Evolutionary conservation across 1,140 invertebrate species (phyloP).

Genomic region (Ips typographus): DNA sequence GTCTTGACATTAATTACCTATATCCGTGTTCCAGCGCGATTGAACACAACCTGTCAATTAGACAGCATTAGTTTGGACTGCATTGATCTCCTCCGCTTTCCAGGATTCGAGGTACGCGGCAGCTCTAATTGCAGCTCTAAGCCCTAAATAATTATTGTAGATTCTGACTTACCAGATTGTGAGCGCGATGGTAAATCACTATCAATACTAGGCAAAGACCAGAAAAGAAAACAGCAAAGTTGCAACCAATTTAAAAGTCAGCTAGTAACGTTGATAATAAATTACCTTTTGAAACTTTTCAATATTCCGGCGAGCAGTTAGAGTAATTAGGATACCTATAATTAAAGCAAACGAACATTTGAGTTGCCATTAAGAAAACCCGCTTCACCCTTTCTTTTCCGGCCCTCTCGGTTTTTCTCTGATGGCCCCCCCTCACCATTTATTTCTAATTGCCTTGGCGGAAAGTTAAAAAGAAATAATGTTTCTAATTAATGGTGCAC

Average conservation of each 20-base stretch:
- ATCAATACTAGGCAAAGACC: too few relatives aligned
- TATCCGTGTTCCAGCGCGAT: slow-evolving; percentile 52
- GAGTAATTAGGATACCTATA: slow-evolving; percentile 33
- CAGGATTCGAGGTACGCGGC: slow-evolving; percentile 7
- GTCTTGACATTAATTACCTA: slow-evolving; percentile 54
- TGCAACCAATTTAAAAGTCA: background rate
- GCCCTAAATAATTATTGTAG: background rate
- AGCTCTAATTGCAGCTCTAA: slow-evolving; percentile 16
- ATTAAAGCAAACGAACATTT: slow-evolving; percentile 33
- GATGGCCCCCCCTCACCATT: background rate
- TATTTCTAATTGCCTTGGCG: slow-evolving; percentile 28
- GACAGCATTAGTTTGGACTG: slow-evolving; percentile 48
- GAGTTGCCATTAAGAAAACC: slow-evolving; percentile 34
- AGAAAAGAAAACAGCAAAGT: too few relatives aligned
- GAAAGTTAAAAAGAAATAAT: slow-evolving; percentile 44
- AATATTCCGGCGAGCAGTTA: slow-evolving; percentile 19
- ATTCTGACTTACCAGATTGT: too few relatives aligned
- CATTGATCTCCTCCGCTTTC: slow-evolving; percentile 20
- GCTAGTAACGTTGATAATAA: slow-evolving; percentile 16
- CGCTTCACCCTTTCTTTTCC: slow-evolving; percentile 25
- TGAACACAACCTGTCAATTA: slow-evolving; percentile 54
- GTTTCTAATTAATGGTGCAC: slow-evolving; percentile 44
- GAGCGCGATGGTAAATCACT: too few relatives aligned
- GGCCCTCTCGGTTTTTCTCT: slow-evolving; percentile 28
- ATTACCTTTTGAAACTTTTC: slow-evolving; percentile 28